Percentiles rank a stretch among this genome's conserved stretches.
phyloP scores from a whole-genome alignment of 2,797 vertebrate genomes.

The Alfaro cultratus region DNA sequence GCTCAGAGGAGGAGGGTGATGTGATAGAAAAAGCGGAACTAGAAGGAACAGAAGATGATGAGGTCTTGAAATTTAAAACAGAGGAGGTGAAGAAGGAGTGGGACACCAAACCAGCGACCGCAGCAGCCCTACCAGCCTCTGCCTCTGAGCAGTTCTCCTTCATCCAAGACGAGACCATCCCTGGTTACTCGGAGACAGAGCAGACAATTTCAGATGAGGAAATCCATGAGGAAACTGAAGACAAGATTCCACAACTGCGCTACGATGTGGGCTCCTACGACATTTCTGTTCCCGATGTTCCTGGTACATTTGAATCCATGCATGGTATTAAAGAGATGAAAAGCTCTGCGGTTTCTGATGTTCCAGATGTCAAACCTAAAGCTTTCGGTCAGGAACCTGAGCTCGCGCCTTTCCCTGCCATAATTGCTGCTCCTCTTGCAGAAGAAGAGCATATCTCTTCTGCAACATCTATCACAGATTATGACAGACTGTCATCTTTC shows the following conservation, averaged over 20 bases:
- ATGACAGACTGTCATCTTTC: constrained; percentile 97
- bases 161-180: constrained; percentile 98
- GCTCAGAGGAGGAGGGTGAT: constrained; percentile 87
- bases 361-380: constrained; percentile 82
- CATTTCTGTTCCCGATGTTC: constrained; percentile 87
- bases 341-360: constrained; percentile 68
- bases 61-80: constrained; percentile 81
- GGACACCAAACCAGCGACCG: constrained; percentile 56
- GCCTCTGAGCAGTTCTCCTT: constrained; percentile 90
- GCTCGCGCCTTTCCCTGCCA: constrained; percentile 86
- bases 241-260: constrained; percentile 88
- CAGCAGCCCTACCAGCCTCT: constrained; percentile 50
- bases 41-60: constrained; percentile 90
- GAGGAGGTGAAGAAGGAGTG: constrained; percentile 76
- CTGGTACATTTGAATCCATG: constrained; percentile 86
- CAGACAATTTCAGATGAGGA: constrained; percentile 99
- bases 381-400: constrained; percentile 84
- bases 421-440: constrained; percentile 93
- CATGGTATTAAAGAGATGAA: constrained; percentile 86
- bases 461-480: constrained; percentile 97
- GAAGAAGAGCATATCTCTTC: constrained; percentile 98
- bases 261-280: constrained; percentile 88
- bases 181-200: constrained; percentile 96
- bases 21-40: constrained; percentile 94
- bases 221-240: constrained; percentile 94